A percentile compares a stretch with the other conserved stretches of the same genome.
These are phyloP conservation scores for Heterohyrax brucei DNA, from an alignment of 2,797 vertebrate genomes.

Conservation along the genomic window DNA sequence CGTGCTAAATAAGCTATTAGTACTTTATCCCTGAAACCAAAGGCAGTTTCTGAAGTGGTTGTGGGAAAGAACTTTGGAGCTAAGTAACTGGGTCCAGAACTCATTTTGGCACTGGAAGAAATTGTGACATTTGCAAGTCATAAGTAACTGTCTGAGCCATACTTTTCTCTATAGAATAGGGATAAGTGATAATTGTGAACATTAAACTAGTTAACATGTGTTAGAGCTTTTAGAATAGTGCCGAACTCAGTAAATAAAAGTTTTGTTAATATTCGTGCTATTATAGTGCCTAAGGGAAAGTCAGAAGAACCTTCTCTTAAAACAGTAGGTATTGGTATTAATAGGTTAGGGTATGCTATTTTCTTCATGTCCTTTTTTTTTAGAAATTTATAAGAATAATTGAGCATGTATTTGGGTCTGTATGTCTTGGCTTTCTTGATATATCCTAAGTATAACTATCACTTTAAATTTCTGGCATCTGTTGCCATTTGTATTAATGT, in stretches of 20 bases:
- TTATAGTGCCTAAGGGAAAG: neutral
- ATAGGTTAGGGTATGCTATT: neutral
- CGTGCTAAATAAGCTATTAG: neutral
- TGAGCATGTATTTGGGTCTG: neutral
- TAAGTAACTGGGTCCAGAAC: neutral
- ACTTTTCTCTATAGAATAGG: neutral
- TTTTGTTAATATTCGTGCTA: neutral
- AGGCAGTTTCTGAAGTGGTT: conserved; percentile 33
- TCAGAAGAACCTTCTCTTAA: conserved; percentile 28
- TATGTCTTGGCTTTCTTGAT: neutral
- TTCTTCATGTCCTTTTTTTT: neutral
- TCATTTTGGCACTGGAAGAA: neutral
- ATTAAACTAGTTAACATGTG: neutral
- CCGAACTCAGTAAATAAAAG: neutral
- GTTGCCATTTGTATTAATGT: neutral
- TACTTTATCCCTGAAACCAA: neutral
- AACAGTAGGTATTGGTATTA: neutral
- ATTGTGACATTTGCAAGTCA: neutral
- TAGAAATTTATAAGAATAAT: conserved; percentile 4
- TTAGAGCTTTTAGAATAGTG: neutral
- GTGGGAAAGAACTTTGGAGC: neutral
- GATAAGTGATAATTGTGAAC: neutral
- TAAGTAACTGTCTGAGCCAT: neutral
- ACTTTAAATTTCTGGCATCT: neutral
- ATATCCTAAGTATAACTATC: neutral